phyloP scores from a whole-genome alignment of 2,113 vertebrate species.

The Megaleporinus macrocephalus region DNA sequence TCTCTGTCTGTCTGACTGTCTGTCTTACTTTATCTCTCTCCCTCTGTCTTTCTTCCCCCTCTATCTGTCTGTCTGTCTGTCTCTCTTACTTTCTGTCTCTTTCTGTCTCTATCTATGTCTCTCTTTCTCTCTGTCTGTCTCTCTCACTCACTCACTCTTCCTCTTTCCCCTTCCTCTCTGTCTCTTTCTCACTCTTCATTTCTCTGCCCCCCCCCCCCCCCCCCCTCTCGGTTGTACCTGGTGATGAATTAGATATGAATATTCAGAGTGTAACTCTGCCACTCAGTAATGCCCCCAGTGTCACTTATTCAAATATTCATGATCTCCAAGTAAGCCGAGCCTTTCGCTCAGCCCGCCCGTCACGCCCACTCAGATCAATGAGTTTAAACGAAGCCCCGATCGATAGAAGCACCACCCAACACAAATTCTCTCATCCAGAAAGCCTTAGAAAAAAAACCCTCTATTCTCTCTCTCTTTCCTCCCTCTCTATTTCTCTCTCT shows the following conservation, averaged over 20 bases:
- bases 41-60: too few species aligned
- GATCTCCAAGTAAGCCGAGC: conserved; percentile 31
- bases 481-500: neutral
- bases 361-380: conserved; percentile 14
- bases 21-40: too few species aligned
- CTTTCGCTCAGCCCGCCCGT: neutral
- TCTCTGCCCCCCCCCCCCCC: neutral
- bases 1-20: too few species aligned
- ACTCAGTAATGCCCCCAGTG: conserved; percentile 43
- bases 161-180: too few species aligned
- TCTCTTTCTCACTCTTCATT: neutral
- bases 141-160: too few species aligned
- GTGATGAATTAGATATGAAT: conserved; percentile 54
- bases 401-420: neutral
- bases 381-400: conserved; percentile 30
- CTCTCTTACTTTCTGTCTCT: too few species aligned
- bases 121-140: too few species aligned
- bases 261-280: conserved; percentile 43
- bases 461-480: neutral
- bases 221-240: conserved; percentile 22
- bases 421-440: conserved; percentile 8
- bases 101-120: too few species aligned
- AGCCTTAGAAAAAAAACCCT: neutral
- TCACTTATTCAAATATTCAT: conserved; percentile 53
- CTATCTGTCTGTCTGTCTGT: too few species aligned